Conservation (phyloP, 2,797 vertebrate species). For the Ambastaia sidthimunki region DNA sequence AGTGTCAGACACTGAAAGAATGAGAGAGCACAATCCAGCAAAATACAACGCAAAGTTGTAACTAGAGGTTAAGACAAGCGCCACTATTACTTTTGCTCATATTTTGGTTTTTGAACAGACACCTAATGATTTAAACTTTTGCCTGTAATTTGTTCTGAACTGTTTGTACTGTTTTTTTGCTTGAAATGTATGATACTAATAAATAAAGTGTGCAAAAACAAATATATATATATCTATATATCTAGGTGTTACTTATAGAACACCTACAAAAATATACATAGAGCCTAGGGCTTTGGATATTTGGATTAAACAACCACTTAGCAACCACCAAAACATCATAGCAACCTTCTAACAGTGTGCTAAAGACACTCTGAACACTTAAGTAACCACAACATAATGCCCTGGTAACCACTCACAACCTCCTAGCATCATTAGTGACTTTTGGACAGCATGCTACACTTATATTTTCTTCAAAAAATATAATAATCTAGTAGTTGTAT, state of each 20-base stretch:
- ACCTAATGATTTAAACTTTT: not conserved
- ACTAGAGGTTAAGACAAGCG: not conserved
- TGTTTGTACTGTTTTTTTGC: not conserved
- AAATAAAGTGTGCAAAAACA: too few species aligned
- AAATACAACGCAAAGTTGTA: not conserved
- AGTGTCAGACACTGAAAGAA: slow-evolving; percentile 12
- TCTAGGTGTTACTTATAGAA: too few species aligned
- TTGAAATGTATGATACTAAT: not conserved
- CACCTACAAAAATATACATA: too few species aligned
- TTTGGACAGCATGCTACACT: not conserved
- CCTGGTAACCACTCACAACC: slow-evolving; percentile 5
- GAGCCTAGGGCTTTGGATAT: too few species aligned
- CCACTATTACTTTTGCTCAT: not conserved
- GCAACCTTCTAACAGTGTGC: too few species aligned
- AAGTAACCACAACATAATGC: not conserved
- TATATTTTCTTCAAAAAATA: not conserved
- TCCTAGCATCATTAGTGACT: not conserved
- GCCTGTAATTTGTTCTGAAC: not conserved
- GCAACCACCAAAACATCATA: not conserved
- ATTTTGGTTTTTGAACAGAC: not conserved
- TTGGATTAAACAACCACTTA: not conserved
- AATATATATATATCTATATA: too few species aligned
- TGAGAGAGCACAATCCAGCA: not conserved
- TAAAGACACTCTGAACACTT: not conserved
- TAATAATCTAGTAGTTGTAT: not conserved